phyloP scores from a whole-genome alignment of 1,140 invertebrate species.

The Leptinotarsa undecemlineata region DNA sequence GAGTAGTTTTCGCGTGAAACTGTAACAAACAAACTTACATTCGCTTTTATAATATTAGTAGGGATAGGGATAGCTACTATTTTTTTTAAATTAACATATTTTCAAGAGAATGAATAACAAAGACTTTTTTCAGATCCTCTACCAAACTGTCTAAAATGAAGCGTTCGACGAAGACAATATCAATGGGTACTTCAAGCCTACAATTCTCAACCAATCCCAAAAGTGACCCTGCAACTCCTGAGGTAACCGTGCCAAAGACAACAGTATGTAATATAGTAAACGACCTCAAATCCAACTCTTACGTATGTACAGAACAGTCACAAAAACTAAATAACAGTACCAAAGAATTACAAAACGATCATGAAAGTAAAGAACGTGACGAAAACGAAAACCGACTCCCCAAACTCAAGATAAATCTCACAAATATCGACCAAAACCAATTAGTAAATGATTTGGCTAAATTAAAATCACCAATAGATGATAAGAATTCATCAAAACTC shows the following conservation, averaged over 20 bases:
- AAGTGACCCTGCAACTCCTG: background rate
- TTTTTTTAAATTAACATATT: too few relatives aligned
- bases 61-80: too few relatives aligned
- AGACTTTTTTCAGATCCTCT: conserved; percentile 7
- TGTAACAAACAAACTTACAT: too few relatives aligned
- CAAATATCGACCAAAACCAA: conserved; percentile 1
- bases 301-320: background rate
- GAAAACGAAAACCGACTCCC: conserved; percentile 1
- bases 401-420: conserved; percentile 3
- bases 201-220: background rate
- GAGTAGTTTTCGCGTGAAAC: too few relatives aligned
- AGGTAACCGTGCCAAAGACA: background rate
- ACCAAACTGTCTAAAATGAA: background rate
- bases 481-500: conserved; percentile 6
- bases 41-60: too few relatives aligned
- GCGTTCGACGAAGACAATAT: background rate
- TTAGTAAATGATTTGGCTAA: background rate
- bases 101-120: too few relatives aligned
- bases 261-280: conserved; percentile 6
- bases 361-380: background rate
- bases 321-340: background rate
- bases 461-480: conserved; percentile 4
- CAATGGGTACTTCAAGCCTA: background rate
- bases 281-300: background rate
- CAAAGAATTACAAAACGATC: background rate